Percentiles rank a stretch among this genome's conserved stretches.
phyloP scores from a whole-genome alignment of 2,113 vertebrate genomes.

The Alexandromys fortis region DNA sequence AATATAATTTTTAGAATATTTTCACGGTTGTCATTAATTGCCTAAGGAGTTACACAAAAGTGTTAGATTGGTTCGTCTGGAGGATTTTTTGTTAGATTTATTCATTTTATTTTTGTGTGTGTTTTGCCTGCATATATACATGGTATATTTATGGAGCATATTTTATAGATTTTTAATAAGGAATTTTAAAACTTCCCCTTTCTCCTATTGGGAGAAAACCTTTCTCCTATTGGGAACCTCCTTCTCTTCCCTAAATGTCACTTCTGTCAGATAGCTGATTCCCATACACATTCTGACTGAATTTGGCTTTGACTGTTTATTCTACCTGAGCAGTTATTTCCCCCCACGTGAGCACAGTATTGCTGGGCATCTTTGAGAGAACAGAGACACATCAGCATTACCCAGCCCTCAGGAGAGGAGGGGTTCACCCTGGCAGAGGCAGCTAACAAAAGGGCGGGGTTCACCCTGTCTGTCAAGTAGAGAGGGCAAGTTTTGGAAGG shows the following conservation, averaged over 20 bases:
- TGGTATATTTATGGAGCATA: background rate
- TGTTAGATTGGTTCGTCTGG: background rate
- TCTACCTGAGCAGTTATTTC: background rate
- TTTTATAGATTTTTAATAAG: slow-evolving; percentile 12
- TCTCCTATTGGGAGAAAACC: background rate
- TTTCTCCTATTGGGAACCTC: background rate
- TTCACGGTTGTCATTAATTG: background rate
- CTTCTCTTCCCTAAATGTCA: background rate
- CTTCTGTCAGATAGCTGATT: background rate
- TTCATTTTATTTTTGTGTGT: background rate
- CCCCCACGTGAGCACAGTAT: background rate
- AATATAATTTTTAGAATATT: slow-evolving; percentile 10
- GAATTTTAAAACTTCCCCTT: background rate
- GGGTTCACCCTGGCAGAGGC: background rate
- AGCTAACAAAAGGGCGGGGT: background rate
- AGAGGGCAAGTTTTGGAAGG: background rate
- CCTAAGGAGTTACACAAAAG: background rate
- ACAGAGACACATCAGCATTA: background rate
- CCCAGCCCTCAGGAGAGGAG: background rate
- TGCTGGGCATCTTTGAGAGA: background rate
- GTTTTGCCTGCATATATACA: background rate
- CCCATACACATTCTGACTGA: background rate
- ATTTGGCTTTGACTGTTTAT: background rate
- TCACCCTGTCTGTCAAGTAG: background rate
- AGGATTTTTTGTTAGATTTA: background rate